Conservation (phyloP, 2,888 invertebrate species). For the Yponomeuta malinellus region DNA sequence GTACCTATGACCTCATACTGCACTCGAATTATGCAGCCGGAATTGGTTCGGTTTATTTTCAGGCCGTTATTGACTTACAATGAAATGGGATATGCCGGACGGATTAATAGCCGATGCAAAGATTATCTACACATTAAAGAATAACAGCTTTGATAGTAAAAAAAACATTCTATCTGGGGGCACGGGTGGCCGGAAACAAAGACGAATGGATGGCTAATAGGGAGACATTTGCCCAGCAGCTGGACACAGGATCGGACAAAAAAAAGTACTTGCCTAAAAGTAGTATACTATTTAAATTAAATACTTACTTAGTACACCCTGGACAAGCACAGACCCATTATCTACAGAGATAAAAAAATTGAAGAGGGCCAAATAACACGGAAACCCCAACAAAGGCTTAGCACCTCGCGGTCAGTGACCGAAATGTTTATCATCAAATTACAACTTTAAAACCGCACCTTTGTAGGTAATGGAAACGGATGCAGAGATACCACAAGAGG, state of each 20-base stretch:
- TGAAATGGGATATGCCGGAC: neutral
- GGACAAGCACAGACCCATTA: no score
- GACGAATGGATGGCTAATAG: no score
- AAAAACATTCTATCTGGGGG: no score
- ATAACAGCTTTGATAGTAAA: no score
- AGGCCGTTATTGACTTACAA: neutral
- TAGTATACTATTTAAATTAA: no score
- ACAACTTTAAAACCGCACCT: neutral
- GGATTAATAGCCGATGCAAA: neutral
- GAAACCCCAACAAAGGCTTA: neutral
- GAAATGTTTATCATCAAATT: neutral
- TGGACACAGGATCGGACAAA: no score
- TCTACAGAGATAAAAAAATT: no score
- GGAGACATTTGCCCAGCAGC: no score
- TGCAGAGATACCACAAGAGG: neutral
- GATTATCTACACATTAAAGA: neutral
- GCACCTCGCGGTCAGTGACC: neutral
- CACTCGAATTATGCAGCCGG: neutral
- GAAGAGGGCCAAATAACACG: no score
- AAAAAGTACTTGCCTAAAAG: no score
- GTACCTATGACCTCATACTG: constrained; percentile 34
- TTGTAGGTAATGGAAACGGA: constrained; percentile 13
- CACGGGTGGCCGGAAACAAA: no score
- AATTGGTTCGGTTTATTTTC: neutral
- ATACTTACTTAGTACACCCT: no score